Evolutionary conservation across 1,140 invertebrate species (phyloP).

Genomic region (Asobara japonica): DNA sequence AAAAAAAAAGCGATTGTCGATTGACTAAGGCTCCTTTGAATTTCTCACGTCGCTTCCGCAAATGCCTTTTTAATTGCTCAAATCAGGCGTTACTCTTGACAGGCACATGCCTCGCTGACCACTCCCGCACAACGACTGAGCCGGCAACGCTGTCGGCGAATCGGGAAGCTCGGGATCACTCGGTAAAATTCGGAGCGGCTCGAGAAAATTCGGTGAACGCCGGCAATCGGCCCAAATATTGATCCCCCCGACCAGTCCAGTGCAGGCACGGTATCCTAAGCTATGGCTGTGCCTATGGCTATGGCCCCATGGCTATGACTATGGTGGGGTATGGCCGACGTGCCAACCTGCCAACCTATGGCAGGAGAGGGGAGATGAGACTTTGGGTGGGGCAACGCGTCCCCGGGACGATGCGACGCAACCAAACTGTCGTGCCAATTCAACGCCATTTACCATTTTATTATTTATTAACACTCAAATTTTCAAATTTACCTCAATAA

Average conservation of each 20-base stretch:
- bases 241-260: conserved; percentile 33
- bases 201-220: conserved; percentile 32
- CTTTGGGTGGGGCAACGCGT: conserved; percentile 27
- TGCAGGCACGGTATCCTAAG: too few species aligned
- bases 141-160: conserved; percentile 57
- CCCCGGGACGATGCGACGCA: conserved; percentile 45
- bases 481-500: too few species aligned
- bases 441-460: neutral
- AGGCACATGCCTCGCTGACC: conserved; percentile 63
- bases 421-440: conserved; percentile 26
- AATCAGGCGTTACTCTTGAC: conserved; percentile 57
- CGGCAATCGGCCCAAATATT: conserved; percentile 36
- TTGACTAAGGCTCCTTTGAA: conserved; percentile 22
- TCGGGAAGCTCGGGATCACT: too few species aligned
- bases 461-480: too few species aligned
- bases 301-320: too few species aligned
- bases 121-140: conserved; percentile 66
- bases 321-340: too few species aligned
- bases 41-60: conserved; percentile 28
- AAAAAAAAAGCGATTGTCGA: conserved; percentile 45
- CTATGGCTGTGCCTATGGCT: too few species aligned
- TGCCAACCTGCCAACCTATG: too few species aligned
- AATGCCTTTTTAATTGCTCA: conserved; percentile 43
- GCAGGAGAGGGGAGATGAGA: conserved; percentile 26
- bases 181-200: conserved; percentile 51